A percentile compares a stretch with the other conserved stretches of the same genome.
These are phyloP conservation scores for Neosilurus hyrtlii DNA, from an alignment of 2,797 vertebrate genomes.

Conservation along the genomic window DNA sequence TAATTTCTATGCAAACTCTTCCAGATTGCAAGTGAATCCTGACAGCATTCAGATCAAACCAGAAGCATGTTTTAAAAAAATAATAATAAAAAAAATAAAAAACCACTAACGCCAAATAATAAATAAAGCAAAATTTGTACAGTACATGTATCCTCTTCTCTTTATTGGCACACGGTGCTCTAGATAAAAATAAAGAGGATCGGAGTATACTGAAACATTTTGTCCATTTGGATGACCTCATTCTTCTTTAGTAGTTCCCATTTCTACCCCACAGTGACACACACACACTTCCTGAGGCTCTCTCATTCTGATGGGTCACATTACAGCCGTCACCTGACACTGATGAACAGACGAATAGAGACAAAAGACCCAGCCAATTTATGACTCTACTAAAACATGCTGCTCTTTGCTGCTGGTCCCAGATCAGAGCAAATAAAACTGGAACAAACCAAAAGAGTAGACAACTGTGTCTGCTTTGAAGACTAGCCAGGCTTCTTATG, in stretches of 20 bases:
- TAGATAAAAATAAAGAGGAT: background rate
- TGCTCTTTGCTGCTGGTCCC: background rate
- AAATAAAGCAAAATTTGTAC: background rate
- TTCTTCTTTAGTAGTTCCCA: background rate
- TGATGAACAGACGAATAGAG: background rate
- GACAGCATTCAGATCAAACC: too few relatives aligned
- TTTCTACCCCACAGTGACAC: background rate
- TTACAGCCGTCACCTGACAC: constrained; percentile 33
- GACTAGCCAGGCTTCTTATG: background rate
- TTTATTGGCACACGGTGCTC: background rate
- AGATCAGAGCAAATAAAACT: background rate
- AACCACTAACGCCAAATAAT: background rate
- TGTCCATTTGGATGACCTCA: constrained; percentile 34
- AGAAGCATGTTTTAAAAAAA: background rate
- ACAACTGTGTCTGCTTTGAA: background rate
- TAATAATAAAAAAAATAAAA: background rate
- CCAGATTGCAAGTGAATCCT: too few relatives aligned
- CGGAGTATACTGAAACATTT: background rate
- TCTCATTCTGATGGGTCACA: constrained; percentile 9
- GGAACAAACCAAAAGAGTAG: background rate
- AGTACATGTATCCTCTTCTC: background rate
- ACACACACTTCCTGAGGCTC: constrained; percentile 11
- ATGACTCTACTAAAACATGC: background rate
- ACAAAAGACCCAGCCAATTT: background rate
- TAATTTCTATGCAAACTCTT: too few relatives aligned